Evolutionary conservation across 2,113 vertebrate species (phyloP).

Genomic region (Plecturocebus donacophilus): DNA sequence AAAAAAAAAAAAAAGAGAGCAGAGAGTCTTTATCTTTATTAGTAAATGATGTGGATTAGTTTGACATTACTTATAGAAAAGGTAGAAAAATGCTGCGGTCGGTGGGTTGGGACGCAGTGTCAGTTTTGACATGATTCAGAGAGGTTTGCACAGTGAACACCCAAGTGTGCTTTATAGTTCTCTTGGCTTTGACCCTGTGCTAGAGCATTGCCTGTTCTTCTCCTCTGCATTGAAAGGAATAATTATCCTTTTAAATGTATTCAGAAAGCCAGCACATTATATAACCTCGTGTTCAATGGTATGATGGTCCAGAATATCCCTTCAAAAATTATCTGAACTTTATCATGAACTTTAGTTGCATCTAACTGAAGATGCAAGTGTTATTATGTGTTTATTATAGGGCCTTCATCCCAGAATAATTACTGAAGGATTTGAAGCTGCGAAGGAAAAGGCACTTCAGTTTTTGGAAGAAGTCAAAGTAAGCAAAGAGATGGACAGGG

Average conservation of each 20-base stretch:
- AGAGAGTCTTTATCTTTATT: neutral
- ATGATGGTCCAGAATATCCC: neutral
- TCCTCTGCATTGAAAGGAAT: slow-evolving; percentile 87
- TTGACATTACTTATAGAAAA: neutral
- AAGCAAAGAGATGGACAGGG: slow-evolving; percentile 94
- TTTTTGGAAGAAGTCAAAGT: slow-evolving; percentile 95
- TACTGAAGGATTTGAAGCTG: slow-evolving; percentile 96
- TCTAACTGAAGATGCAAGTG: neutral
- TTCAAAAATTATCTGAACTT: neutral
- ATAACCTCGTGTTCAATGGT: neutral
- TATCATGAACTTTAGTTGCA: neutral
- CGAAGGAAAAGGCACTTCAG: slow-evolving; percentile 94
- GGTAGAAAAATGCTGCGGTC: neutral
- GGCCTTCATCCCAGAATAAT: slow-evolving; percentile 97
- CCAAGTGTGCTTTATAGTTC: slow-evolving; percentile 87
- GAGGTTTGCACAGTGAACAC: slow-evolving; percentile 85
- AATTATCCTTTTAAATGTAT: slow-evolving; percentile 86
- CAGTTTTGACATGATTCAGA: neutral
- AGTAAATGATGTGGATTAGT: neutral
- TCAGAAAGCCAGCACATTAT: slow-evolving; percentile 87
- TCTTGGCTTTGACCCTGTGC: slow-evolving; percentile 87
- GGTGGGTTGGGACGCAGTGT: too few relatives aligned
- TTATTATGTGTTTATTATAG: slow-evolving; percentile 77
- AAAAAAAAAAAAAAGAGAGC: neutral
- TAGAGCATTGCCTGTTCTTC: slow-evolving; percentile 86